A percentile compares a stretch with the other conserved stretches of the same genome.
These are phyloP conservation scores for Tinamus major DNA, from an alignment of 2,797 vertebrate genomes.

Conservation along the genomic window DNA sequence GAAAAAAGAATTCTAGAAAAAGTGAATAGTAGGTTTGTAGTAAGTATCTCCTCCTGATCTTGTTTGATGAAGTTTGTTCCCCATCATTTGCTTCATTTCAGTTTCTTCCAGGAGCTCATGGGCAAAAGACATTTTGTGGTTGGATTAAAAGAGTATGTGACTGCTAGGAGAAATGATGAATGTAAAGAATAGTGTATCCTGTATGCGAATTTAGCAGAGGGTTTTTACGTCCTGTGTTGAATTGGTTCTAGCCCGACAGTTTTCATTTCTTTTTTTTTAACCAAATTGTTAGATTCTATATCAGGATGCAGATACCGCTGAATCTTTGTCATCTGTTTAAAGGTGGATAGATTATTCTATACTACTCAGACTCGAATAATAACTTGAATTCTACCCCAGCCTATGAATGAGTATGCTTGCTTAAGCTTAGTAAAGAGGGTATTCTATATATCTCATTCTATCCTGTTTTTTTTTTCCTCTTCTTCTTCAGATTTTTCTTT, in stretches of 20 bases:
- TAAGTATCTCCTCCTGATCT: conserved; percentile 85
- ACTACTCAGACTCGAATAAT: not conserved
- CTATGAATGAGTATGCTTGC: not conserved
- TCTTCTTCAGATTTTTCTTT: not conserved
- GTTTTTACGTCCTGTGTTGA: not conserved
- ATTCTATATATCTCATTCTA: not conserved
- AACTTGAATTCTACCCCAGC: not conserved
- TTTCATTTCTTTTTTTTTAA: not conserved
- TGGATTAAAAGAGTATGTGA: not conserved
- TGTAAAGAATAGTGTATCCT: not conserved
- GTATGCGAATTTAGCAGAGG: not conserved
- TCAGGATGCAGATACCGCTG: not conserved
- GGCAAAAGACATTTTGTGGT: not conserved
- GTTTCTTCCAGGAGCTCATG: not conserved
- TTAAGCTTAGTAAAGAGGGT: not conserved
- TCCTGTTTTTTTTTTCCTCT: not conserved
- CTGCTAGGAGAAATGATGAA: not conserved
- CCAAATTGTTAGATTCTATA: not conserved
- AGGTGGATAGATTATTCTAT: not conserved
- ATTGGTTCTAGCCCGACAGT: not conserved
- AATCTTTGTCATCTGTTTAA: not conserved
- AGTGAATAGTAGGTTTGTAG: conserved; percentile 96
- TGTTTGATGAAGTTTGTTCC: not conserved
- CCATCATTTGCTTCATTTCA: not conserved
- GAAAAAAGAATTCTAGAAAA: conserved; percentile 96